Conservation (phyloP, 2,797 vertebrate genomes). For the Sylvilagus floridanus region DNA sequence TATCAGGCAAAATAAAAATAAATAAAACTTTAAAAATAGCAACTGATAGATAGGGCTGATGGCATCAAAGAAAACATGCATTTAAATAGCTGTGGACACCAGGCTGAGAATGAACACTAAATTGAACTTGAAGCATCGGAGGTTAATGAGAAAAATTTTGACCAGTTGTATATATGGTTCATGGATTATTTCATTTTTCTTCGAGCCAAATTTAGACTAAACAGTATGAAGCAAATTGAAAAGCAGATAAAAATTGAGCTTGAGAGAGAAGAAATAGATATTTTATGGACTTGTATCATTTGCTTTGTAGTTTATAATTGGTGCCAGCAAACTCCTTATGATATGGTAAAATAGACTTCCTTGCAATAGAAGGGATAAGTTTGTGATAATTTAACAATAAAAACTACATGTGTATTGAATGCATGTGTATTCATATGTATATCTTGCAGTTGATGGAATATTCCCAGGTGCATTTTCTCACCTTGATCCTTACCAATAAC, state of each 20-base stretch:
- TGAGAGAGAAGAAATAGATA: neutral
- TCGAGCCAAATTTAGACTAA: neutral
- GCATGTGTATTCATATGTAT: no score
- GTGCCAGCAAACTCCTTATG: neutral
- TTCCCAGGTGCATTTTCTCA: neutral
- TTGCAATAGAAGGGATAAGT: neutral
- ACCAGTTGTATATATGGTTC: neutral
- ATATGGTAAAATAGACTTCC: neutral
- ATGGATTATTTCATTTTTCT: neutral
- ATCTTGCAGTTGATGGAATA: neutral
- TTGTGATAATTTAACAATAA: neutral
- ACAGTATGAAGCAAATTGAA: neutral
- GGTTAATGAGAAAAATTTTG: neutral
- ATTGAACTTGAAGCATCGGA: neutral
- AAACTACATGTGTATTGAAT: accelerated
- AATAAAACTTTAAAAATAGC: no score
- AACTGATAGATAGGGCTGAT: neutral
- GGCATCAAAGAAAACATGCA: neutral
- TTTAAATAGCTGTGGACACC: neutral
- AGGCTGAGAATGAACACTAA: neutral
- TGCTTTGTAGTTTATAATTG: neutral
- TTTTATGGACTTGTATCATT: neutral
- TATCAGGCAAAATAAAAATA: no score
- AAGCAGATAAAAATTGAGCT: neutral
- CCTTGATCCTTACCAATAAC: neutral